Evolutionary conservation across 35 echinoderm and acorn worm genomes (phyloP).

Genomic region (Amphiura filiformis): DNA sequence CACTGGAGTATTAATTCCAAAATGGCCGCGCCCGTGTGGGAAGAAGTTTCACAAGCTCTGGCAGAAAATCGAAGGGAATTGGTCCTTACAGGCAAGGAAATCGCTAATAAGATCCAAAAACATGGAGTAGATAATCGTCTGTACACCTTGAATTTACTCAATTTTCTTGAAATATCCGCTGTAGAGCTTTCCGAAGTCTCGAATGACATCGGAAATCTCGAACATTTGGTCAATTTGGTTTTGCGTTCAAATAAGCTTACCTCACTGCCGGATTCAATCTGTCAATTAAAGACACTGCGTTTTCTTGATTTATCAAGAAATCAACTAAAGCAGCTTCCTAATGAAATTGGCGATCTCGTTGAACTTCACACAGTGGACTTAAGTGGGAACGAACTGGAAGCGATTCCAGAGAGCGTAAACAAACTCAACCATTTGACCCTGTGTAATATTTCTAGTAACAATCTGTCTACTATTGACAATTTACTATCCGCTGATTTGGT

Average conservation of each 20-base stretch:
- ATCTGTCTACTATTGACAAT: constrained; percentile 31
- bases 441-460: constrained; percentile 75
- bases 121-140: constrained; percentile 70
- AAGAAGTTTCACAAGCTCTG: constrained; percentile 59
- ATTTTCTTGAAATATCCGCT: constrained; percentile 93
- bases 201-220: constrained; percentile 50
- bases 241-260: constrained; percentile 69
- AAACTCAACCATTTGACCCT: too few relatives aligned
- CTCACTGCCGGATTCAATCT: constrained; percentile 41
- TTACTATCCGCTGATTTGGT: constrained; percentile 39
- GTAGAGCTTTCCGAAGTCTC: constrained; percentile 38
- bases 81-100: constrained; percentile 69
- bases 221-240: constrained; percentile 65
- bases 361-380: constrained; percentile 68
- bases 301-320: constrained; percentile 83
- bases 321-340: constrained; percentile 39
- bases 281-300: constrained; percentile 48
- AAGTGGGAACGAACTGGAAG: constrained; percentile 72
- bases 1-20: too few relatives aligned
- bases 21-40: constrained; percentile 44
- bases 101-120: constrained; percentile 49
- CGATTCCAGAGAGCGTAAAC: constrained; percentile 26
- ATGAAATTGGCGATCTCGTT: constrained; percentile 44
- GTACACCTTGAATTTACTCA: constrained; percentile 58
- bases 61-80: constrained; percentile 69